Base-by-base conservation (phyloP, 1,140 invertebrate genomes). In the Limonius californicus region DNA sequence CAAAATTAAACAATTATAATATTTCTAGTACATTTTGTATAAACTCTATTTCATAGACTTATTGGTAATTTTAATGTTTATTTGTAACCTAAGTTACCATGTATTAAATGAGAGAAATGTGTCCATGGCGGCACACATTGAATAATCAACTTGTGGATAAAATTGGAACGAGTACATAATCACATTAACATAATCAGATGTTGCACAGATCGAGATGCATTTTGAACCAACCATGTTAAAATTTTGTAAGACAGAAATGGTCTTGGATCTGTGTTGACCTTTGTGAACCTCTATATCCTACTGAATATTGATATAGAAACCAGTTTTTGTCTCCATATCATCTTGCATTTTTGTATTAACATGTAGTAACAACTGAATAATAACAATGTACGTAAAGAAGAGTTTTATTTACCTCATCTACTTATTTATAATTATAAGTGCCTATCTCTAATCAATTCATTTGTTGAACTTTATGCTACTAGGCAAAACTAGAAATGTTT, bases 31-130 rank as follows among this genome's bases (percentile, higher is more conserved):
- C n/a, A n/a, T n/a, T n/a, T n/a, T n/a, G n/a, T n/a, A n/a, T n/a
- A n/a, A n/a, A n/a, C n/a, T n/a, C n/a, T n/a, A n/a, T n/a, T n/a
- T n/a, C n/a, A n/a, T n/a, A n/a, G n/a, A n/a, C n/a, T n/a, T n/a
- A n/a, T n/a, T n/a, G n/a, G n/a, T 15, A 45, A 45, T n/a, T 18
- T 45, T 15, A 6, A 45, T n/a, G n/a, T 45, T 15, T 4, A 45
- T 45, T 45, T 45, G 16, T 45, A 45, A 45, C 42, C n/a, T 45
- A 45, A 45, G 42, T 45, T 45, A 45, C 42, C 42, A 45, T 45
- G 14, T 15, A 45, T 27, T 27, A 4, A 18, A 45, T 6, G 3
- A 45, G 12, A 18, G 2, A 45, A 45, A 45, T n/a, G n/a, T 45
- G 42, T 45, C 14, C 2, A 45, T 4, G 14, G 2, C 16, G 12